Base-by-base conservation (phyloP, 2,797 vertebrate genomes). In the Melanotaenia parkinsoni region DNA sequence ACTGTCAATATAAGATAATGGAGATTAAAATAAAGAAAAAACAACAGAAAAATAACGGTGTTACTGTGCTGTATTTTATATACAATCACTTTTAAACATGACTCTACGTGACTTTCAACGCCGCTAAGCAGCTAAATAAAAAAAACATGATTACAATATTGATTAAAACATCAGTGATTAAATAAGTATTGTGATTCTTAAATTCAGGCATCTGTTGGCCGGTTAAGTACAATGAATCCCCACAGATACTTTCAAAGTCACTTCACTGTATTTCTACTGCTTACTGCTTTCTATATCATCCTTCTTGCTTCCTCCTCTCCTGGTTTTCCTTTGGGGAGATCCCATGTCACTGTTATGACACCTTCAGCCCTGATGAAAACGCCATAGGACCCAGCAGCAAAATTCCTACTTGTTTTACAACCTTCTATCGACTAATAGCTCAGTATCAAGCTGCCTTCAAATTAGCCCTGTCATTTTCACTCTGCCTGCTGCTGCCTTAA, bases 371-470 rank as follows among this genome's bases (percentile, higher is more conserved):
- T 65, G 84, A 90, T 77, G 79, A 90, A 91, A 87, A 81, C 85
- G 84, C 88, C 76, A 74, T 81, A 86, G 87, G 81, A 89, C 89
- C 90, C 83, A 62, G 84, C 88, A 89, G 87, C 84, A 87, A 83
- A 87, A 92, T 92, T 93, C 91, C 88, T 85, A 72, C 87, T 81
- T 75, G 79, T 93, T 94, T 93, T 91, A 94, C 85, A 91, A 88
- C 88, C 77, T 77, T 86, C 84, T 80, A 72, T 70, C 58, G 58
- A 59, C 83, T 85, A 89, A 91, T 85, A 81, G 85, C 80, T 89
- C 76, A 65, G 82, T 72, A 83, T 88, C 84, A 79, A 85, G 81
- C 84, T 84, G 70, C 82, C 79, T 84, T 88, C 61, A 75, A 85
- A 91, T 83, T 78, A 77, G 83, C 72, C 69, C 69, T 81, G 77